These are phyloP conservation scores for Alaudala cheleensis DNA, from an alignment of 2,113 vertebrate genomes.

Conservation along the genomic window DNA sequence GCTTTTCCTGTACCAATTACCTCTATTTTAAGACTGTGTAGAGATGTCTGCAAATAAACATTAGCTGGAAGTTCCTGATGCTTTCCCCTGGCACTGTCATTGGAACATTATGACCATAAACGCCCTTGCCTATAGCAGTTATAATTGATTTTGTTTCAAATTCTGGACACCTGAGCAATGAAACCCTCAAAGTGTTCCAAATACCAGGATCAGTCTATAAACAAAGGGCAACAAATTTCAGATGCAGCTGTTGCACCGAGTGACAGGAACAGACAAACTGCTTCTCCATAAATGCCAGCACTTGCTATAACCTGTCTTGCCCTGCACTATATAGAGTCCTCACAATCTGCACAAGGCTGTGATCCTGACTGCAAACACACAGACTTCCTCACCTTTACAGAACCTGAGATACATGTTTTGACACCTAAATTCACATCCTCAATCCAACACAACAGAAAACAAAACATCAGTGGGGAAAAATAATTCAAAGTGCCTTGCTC, in stretches of 20 bases:
- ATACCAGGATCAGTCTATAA: conserved; percentile 17
- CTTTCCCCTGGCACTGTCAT: neutral
- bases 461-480: neutral
- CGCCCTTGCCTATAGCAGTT: neutral
- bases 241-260: conserved; percentile 11
- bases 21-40: neutral
- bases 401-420: neutral
- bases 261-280: neutral
- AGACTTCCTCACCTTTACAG: neutral
- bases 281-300: conserved; percentile 14
- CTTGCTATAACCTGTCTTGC: neutral
- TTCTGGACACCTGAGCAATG: conserved; percentile 5
- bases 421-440: neutral
- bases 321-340: neutral
- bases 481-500: neutral
- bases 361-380: neutral
- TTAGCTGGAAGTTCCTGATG: neutral
- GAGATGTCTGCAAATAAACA: conserved; percentile 16
- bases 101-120: neutral
- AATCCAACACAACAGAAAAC: neutral
- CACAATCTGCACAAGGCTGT: neutral
- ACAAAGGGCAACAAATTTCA: conserved; percentile 43
- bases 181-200: neutral
- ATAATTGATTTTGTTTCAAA: conserved; percentile 36
- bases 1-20: conserved; percentile 16